phyloP scores from a whole-genome alignment of 2,888 invertebrate genomes.

The Keiferia lycopersicella region DNA sequence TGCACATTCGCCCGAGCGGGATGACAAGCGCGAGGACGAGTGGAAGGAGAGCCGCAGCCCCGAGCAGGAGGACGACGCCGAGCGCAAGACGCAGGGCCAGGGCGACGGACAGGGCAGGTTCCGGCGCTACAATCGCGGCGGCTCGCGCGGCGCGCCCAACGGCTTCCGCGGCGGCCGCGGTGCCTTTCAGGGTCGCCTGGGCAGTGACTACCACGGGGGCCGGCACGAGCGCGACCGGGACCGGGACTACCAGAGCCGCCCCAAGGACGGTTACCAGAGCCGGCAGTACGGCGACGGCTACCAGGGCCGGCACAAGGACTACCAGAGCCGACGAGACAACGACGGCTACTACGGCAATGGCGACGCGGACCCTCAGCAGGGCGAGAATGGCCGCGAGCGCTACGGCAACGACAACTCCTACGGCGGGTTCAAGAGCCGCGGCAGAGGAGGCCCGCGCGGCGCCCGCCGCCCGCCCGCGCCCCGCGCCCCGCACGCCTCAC shows the following conservation, averaged over 20 bases:
- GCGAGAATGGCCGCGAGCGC: conserved; percentile 75
- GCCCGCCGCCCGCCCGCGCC: conserved; percentile 50
- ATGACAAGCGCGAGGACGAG: conserved; percentile 57
- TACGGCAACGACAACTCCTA: conserved; percentile 76
- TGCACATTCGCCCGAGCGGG: conserved; percentile 42
- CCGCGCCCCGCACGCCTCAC: conserved; percentile 53
- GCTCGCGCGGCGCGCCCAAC: conserved; percentile 64
- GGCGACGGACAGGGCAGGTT: conserved; percentile 69
- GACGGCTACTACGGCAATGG: conserved; percentile 71
- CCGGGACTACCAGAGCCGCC: conserved; percentile 56
- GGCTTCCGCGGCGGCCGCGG: conserved; percentile 67
- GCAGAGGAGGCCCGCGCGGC: conserved; percentile 64
- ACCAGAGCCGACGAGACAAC: conserved; percentile 48
- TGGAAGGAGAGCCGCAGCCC: conserved; percentile 63
- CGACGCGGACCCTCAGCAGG: conserved; percentile 67
- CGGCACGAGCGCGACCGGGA: conserved; percentile 35
- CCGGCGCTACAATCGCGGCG: conserved; percentile 62
- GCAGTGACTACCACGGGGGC: conserved; percentile 60
- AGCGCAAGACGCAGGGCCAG: conserved; percentile 65
- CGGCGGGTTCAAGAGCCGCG: conserved; percentile 81
- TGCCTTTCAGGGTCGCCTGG: conserved; percentile 57
- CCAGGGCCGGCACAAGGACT: conserved; percentile 63
- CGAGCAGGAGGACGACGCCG: conserved; percentile 59
- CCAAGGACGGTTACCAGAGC: conserved; percentile 59
- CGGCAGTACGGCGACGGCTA: conserved; percentile 63